phyloP scores from a whole-genome alignment of 2,888 invertebrate genomes.

The Mesoligia furuncula region DNA sequence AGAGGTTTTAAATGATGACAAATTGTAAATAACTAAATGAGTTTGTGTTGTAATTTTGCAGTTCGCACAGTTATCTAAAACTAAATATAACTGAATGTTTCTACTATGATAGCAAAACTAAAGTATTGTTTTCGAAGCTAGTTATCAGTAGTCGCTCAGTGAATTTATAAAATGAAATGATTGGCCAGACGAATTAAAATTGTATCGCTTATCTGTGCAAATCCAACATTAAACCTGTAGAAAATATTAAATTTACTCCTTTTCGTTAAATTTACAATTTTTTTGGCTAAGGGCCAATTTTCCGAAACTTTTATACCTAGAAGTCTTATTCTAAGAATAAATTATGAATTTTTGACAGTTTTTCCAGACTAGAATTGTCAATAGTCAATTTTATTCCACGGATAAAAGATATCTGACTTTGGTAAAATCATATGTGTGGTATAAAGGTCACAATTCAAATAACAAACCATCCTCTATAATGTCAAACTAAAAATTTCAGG shows the following conservation, averaged over 20 bases:
- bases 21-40: not conserved
- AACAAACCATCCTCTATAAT: not conserved
- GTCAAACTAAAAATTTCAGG: conserved; percentile 64
- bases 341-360: no score
- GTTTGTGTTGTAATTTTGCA: not conserved
- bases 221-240: not conserved
- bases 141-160: conserved; percentile 3
- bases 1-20: not conserved
- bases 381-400: not conserved
- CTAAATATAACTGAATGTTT: not conserved
- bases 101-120: conserved; percentile 4
- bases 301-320: not conserved
- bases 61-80: not conserved
- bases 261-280: not conserved
- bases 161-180: conserved; percentile 18
- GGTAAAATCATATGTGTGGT: not conserved
- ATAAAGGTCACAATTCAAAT: not conserved
- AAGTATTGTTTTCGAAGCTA: conserved; percentile 8
- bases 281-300: not conserved
- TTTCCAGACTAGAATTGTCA: not conserved
- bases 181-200: not conserved
- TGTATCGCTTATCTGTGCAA: not conserved
- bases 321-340: not conserved
- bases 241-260: not conserved
- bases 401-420: not conserved